Conservation (phyloP, 2,113 vertebrate species). For the Oplegnathus fasciatus region DNA sequence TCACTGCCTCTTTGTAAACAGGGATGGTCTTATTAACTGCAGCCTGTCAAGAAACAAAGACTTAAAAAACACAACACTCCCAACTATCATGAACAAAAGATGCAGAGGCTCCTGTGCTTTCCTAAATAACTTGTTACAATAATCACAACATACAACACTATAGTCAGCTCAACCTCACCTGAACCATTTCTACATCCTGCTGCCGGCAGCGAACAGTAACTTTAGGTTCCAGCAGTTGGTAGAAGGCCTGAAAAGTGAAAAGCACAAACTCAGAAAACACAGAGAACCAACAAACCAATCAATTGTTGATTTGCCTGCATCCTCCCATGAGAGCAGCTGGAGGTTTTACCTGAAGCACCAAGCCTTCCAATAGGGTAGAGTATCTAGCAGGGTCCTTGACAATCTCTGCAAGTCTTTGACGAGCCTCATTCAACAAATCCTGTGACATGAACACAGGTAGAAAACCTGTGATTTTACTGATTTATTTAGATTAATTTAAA, state of each 20-base stretch:
- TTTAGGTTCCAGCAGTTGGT: conserved; percentile 91
- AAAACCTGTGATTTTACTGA: background rate
- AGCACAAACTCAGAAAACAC: background rate
- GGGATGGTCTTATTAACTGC: conserved; percentile 90
- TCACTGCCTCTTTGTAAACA: conserved; percentile 91
- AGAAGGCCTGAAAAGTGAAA: conserved; percentile 88
- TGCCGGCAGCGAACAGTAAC: conserved; percentile 91
- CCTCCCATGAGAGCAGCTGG: background rate
- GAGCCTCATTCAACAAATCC: conserved; percentile 93
- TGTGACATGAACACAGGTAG: conserved; percentile 62
- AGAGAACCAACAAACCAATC: background rate
- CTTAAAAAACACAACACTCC: background rate
- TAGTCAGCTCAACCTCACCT: conserved; percentile 82
- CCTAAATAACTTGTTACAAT: background rate
- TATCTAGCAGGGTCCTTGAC: conserved; percentile 90
- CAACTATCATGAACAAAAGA: background rate
- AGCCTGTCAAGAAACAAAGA: conserved; percentile 77
- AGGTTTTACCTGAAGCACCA: conserved; percentile 91
- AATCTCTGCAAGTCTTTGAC: conserved; percentile 88
- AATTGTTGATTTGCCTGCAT: background rate
- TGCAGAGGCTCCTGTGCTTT: background rate
- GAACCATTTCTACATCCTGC: conserved; percentile 90
- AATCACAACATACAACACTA: background rate
- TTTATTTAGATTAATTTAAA: background rate
- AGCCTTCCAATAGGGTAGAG: conserved; percentile 90